Evolutionary conservation across 2,888 invertebrate species (phyloP), one percentile per base, ranked within the genome.

Genomic region (Loripinus fragilis): DNA sequence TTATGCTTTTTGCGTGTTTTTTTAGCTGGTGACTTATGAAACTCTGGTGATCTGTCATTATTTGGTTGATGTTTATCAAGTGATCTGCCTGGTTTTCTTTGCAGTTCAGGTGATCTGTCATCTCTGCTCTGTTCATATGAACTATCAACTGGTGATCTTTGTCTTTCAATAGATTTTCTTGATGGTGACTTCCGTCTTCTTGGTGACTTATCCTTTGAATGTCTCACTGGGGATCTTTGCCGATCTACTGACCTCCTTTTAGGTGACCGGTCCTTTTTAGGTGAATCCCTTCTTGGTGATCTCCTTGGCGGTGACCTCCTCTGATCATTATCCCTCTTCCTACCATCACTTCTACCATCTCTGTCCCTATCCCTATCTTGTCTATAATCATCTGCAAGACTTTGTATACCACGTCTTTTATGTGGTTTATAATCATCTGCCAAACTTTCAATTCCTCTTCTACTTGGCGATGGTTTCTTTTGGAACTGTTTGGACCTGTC

Each of bases 1-100:
- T 20, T 48, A 12, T 48, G 48, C 20, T 23, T 48, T 48, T 48
- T 20, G 20, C n/a, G n/a, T 3, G 48, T 12, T 48, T 17, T 5
- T 48, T 20, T 52, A 17, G 41, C 68, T 8, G 74, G 74, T 28
- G 73, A 73, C 28, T n/a, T 68, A 8, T 66, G 67, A 15, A 52
- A 55, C 20, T 65, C 65, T 35, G 65, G 65, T 35, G 65, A 65
- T n/a, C 65, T 65, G 12, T 70, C 55, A 23, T 33, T 33, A n/a
- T 52, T 41, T 25, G 38, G 25, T 35, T 52, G 70, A 0, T 52
- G 5, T 38, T 38, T 12, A 38, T 55, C 55, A n/a, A 7, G 25
- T 28, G 55, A 55, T 25, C 55, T 55, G 2, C 42, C 69, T 17
- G 74, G 74, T 30, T 55, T 67, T 41, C 33, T 69, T 23, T 66